phyloP scores from a whole-genome alignment of 2,113 vertebrate genomes.

The Podocnemis expansa region DNA sequence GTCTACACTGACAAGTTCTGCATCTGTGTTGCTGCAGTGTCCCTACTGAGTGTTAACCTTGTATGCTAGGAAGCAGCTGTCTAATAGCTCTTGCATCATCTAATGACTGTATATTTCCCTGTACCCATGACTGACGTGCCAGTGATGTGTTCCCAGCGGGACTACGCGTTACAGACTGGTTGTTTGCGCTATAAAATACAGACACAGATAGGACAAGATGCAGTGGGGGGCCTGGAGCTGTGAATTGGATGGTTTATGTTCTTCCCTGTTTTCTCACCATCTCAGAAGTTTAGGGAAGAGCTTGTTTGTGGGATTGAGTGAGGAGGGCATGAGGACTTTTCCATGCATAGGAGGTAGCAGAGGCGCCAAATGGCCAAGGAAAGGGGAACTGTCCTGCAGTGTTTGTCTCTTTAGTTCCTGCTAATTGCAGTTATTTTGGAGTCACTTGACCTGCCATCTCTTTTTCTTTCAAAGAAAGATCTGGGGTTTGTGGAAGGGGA shows the following conservation, averaged over 20 bases:
- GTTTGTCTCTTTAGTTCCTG: neutral
- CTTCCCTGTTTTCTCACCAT: neutral
- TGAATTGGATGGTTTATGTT: accelerated
- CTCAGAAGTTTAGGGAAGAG: neutral
- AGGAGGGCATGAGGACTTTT: neutral
- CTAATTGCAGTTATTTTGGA: neutral
- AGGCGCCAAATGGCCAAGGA: neutral
- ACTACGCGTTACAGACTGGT: neutral
- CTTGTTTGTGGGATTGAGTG: neutral
- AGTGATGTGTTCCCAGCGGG: neutral
- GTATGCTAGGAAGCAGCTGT: neutral
- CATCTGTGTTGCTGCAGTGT: too few species aligned
- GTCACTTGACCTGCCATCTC: neutral
- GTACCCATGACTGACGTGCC: accelerated
- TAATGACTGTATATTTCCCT: neutral
- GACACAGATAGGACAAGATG: neutral
- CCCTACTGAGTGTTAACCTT: neutral
- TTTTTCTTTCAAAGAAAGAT: neutral
- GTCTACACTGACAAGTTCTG: too few species aligned
- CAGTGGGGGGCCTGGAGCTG: neutral
- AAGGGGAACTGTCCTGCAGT: accelerated
- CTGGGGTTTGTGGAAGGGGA: neutral
- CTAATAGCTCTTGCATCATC: neutral
- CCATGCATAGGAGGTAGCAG: neutral
- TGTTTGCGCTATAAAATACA: neutral